These are phyloP conservation scores for Drosophila arawakana DNA, from an alignment of 1,140 invertebrate species.

Conservation along the genomic window DNA sequence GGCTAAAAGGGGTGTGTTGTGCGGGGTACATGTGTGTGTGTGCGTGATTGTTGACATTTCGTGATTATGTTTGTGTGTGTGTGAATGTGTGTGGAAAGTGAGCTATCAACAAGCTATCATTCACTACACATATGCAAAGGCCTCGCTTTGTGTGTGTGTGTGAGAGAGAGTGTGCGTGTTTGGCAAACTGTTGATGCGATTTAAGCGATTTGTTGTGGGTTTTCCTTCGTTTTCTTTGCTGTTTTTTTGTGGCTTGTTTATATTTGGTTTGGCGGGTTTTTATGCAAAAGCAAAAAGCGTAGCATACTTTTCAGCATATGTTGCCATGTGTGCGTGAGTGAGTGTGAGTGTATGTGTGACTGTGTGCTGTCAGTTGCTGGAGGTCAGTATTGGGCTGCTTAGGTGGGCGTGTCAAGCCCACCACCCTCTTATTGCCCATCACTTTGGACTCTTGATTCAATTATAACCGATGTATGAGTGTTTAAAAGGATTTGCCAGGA, in stretches of 20 bases:
- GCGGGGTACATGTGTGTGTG: constrained; percentile 10
- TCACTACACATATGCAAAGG: constrained; percentile 70
- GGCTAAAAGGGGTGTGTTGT: constrained; percentile 9
- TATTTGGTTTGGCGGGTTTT: constrained; percentile 56
- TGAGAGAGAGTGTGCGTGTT: constrained; percentile 51
- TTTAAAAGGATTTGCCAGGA: constrained; percentile 70
- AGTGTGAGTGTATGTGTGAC: constrained; percentile 11
- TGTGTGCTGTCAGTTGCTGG: constrained; percentile 17
- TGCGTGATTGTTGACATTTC: constrained; percentile 70
- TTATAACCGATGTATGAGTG: constrained; percentile 60
- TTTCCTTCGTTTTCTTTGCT: constrained; percentile 39
- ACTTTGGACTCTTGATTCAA: constrained; percentile 50
- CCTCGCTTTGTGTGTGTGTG: constrained; percentile 12
- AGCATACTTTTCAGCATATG: constrained; percentile 54
- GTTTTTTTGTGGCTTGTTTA: constrained; percentile 44
- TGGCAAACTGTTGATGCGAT: constrained; percentile 79
- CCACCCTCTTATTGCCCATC: background rate
- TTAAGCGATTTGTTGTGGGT: constrained; percentile 81
- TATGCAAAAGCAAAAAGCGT: constrained; percentile 52
- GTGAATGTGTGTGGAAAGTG: constrained; percentile 61
- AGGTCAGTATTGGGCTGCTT: constrained; percentile 49
- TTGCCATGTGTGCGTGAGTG: constrained; percentile 17
- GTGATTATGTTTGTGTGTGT: constrained; percentile 39
- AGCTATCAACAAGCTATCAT: constrained; percentile 81
- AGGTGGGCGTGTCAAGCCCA: constrained; percentile 27